These are phyloP conservation scores for Berghia stephanieae DNA, from an alignment of 1,140 invertebrate genomes.

Conservation along the genomic window DNA sequence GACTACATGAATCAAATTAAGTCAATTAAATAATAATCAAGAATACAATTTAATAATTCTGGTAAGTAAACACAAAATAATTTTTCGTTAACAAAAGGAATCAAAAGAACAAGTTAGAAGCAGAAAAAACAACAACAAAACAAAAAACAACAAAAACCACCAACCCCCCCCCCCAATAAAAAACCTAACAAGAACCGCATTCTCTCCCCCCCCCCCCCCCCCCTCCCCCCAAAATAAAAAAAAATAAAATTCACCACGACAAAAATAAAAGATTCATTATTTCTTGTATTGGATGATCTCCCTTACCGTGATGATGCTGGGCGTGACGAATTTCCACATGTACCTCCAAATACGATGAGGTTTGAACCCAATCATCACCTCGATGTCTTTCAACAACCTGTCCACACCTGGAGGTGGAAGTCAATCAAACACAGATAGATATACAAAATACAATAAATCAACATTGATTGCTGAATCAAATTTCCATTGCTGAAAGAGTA, in stretches of 20 bases:
- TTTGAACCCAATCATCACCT: slow-evolving; percentile 58
- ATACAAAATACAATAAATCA: not conserved
- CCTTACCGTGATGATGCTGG: slow-evolving; percentile 50
- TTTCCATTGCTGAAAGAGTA: too few species aligned
- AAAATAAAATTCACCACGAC: not conserved
- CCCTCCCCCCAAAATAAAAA: not conserved
- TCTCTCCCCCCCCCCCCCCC: not conserved
- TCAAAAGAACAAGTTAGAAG: too few species aligned
- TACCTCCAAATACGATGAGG: slow-evolving; percentile 45
- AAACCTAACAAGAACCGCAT: not conserved
- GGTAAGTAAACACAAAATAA: too few species aligned
- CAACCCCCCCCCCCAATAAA: too few species aligned
- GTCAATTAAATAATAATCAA: too few species aligned
- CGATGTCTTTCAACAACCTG: slow-evolving; percentile 45
- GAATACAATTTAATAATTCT: too few species aligned
- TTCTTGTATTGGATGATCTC: not conserved
- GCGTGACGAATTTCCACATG: slow-evolving; percentile 55
- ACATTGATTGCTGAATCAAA: too few species aligned
- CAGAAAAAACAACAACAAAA: too few species aligned
- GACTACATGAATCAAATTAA: too few species aligned
- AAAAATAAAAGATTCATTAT: not conserved
- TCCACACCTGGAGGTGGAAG: slow-evolving; percentile 27
- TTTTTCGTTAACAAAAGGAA: too few species aligned
- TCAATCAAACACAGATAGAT: too few species aligned
- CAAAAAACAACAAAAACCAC: too few species aligned